phyloP scores from a whole-genome alignment of 2,888 invertebrate species.

The Brachylomia viminalis region DNA sequence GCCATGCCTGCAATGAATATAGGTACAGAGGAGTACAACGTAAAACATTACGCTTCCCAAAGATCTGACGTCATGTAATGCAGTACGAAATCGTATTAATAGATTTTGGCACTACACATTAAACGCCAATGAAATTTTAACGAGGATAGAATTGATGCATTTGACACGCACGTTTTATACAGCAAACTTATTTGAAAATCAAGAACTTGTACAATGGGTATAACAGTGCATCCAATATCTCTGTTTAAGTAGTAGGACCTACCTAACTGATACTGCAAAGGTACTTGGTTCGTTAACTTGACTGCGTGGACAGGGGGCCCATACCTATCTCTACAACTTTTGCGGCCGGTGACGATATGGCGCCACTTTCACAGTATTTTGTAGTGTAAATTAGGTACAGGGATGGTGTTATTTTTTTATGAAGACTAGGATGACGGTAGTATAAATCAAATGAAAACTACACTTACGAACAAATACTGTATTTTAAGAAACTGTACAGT shows the following conservation, averaged over 20 bases:
- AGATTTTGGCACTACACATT: conserved; percentile 34
- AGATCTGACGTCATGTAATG: neutral
- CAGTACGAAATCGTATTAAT: neutral
- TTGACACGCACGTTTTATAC: neutral
- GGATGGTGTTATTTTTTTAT: neutral
- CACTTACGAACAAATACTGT: neutral
- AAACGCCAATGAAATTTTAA: neutral
- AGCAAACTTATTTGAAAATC: neutral
- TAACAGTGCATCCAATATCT: neutral
- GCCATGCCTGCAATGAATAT: too few species aligned
- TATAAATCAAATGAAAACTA: neutral
- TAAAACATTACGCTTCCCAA: neutral
- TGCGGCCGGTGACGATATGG: neutral
- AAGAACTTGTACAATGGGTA: neutral
- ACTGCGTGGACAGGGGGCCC: neutral
- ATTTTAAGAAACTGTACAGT: too few species aligned
- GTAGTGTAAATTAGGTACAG: neutral
- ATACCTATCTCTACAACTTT: neutral
- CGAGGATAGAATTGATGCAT: neutral
- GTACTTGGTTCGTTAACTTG: neutral
- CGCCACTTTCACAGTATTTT: neutral
- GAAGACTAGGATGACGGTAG: neutral
- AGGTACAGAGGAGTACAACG: neutral
- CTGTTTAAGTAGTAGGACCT: neutral
- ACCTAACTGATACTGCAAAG: neutral